Evolutionary conservation across 2,888 invertebrate species (phyloP).

Genomic region (Galerucella nymphaeae): DNA sequence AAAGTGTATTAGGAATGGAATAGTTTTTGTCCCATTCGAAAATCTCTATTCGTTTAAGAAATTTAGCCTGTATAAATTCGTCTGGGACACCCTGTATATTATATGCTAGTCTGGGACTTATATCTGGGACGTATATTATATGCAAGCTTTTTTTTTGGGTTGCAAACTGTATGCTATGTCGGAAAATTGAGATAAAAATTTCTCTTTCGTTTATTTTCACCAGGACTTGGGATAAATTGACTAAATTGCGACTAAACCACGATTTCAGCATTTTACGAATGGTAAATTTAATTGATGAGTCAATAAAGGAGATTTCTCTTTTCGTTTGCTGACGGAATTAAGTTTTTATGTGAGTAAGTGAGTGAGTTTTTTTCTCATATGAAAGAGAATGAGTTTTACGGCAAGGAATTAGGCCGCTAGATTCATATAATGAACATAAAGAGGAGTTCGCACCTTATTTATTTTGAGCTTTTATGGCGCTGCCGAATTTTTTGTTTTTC

Average conservation of each 20-base stretch:
- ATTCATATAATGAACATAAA: not conserved
- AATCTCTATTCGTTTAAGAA: too few species aligned
- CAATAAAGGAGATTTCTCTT: slow-evolving; percentile 12
- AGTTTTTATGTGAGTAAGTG: not conserved
- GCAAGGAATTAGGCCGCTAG: not conserved
- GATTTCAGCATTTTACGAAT: slow-evolving; percentile 1
- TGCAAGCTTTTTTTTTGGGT: not conserved
- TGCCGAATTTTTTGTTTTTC: not conserved
- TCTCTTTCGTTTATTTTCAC: not conserved
- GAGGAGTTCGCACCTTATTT: slow-evolving; percentile 5
- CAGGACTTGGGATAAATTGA: not conserved
- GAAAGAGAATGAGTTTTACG: not conserved
- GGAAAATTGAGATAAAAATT: not conserved
- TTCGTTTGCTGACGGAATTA: slow-evolving; percentile 13
- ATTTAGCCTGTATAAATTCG: too few species aligned
- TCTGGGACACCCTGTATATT: too few species aligned
- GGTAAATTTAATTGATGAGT: not conserved
- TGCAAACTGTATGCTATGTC: not conserved
- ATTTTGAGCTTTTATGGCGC: not conserved
- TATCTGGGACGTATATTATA: too few species aligned
- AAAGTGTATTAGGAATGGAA: too few species aligned
- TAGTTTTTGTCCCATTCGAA: too few species aligned
- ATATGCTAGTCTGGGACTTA: too few species aligned
- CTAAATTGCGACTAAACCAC: slow-evolving; percentile 8
- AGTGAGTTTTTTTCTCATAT: not conserved